Conservation (phyloP, 2,888 invertebrate species). For the Dusona sp. region DNA sequence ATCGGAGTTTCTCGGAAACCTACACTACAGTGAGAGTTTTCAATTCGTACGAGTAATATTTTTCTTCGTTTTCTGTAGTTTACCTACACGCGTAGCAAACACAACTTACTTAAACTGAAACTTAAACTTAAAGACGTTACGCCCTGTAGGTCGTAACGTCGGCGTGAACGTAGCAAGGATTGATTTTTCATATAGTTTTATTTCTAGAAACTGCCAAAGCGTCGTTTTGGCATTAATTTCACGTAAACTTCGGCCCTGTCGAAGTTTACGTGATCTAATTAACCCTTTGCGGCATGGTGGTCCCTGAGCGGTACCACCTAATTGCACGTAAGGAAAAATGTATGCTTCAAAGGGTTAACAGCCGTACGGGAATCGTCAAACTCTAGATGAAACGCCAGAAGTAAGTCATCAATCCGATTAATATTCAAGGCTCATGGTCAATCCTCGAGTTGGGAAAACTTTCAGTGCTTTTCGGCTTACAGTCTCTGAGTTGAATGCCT, state of each 20-base stretch:
- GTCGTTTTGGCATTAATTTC: slow-evolving; percentile 72
- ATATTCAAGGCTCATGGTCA: slow-evolving; percentile 73
- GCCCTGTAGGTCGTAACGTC: no score
- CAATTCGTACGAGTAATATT: slow-evolving; percentile 66
- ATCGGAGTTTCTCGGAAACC: slow-evolving; percentile 58
- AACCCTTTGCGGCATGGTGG: no score
- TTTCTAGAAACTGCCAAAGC: slow-evolving; percentile 74
- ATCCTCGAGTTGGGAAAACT: slow-evolving; percentile 71
- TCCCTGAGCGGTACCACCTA: no score
- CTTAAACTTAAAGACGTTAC: no score
- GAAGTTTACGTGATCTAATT: no score
- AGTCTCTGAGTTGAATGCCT: slow-evolving; percentile 72
- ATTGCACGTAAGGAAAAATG: no score
- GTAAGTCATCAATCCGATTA: slow-evolving; percentile 75
- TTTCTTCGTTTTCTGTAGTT: slow-evolving; percentile 49
- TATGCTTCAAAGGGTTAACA: no score
- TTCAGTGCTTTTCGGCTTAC: slow-evolving; percentile 60
- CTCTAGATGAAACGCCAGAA: slow-evolving; percentile 75
- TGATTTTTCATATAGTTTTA: slow-evolving; percentile 68
- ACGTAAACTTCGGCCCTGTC: slow-evolving; percentile 66
- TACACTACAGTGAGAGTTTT: slow-evolving; percentile 62
- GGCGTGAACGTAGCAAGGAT: slow-evolving; percentile 76
- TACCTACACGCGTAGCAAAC: slow-evolving; percentile 61
- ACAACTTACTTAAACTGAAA: no score
- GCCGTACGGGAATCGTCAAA: slow-evolving; percentile 73